Conservation (phyloP, 2,797 vertebrate species). For the Brotula barbata region DNA sequence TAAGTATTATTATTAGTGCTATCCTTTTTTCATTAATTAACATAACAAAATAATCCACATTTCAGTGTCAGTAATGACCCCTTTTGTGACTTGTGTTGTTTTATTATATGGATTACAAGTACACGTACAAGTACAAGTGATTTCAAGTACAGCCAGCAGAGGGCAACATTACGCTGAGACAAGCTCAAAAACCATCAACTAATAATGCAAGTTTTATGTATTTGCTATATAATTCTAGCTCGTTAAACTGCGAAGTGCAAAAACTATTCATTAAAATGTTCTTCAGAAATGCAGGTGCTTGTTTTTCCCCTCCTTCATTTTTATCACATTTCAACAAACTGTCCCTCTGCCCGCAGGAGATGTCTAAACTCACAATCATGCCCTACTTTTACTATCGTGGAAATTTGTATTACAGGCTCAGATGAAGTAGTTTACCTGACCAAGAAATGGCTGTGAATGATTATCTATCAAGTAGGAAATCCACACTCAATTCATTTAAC, state of each 20-base stretch:
- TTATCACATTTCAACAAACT: conserved; percentile 9
- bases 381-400: neutral
- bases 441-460: neutral
- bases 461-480: no score
- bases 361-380: conserved; percentile 2
- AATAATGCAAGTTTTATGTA: neutral
- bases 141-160: conserved; percentile 57
- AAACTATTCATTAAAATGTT: neutral
- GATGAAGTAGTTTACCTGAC: neutral
- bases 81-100: no score
- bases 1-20: no score
- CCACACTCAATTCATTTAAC: no score
- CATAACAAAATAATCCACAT: no score
- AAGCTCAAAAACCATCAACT: neutral
- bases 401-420: conserved; percentile 10
- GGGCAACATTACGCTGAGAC: conserved; percentile 52
- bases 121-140: no score
- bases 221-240: neutral
- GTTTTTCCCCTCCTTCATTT: neutral
- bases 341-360: conserved; percentile 11
- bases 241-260: neutral
- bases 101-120: no score
- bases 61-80: no score
- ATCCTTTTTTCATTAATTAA: no score
- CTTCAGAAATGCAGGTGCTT: neutral